Percentiles rank a stretch among this genome's conserved stretches.
These are phyloP conservation scores for Papilio demoleus DNA, from an alignment of 2,888 invertebrate genomes.

Conservation along the genomic window DNA sequence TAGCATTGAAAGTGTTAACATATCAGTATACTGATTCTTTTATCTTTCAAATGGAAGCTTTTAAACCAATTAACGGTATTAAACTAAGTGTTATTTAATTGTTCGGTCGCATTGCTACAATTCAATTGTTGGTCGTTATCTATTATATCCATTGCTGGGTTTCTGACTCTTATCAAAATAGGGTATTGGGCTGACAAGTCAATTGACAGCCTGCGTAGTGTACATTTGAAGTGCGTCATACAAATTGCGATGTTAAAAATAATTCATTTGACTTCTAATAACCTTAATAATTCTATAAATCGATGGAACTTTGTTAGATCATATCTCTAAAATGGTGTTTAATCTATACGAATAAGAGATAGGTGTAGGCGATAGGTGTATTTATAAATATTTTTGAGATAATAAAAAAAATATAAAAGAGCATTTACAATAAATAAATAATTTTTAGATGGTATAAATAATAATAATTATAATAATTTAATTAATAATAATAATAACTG, in stretches of 20 bases:
- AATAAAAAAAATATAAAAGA: too few species aligned
- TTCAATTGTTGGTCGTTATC: conserved; percentile 64
- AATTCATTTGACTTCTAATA: not conserved
- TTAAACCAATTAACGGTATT: conserved; percentile 72
- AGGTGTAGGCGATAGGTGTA: too few species aligned
- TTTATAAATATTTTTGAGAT: too few species aligned
- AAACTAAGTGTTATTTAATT: conserved; percentile 76
- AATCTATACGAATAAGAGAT: too few species aligned
- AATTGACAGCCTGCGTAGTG: conserved; percentile 13
- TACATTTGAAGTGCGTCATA: not conserved
- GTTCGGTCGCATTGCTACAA: conserved; percentile 65
- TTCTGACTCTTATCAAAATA: conserved; percentile 46
- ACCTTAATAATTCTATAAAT: too few species aligned
- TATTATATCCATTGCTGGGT: conserved; percentile 58
- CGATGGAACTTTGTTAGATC: too few species aligned
- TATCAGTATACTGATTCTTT: conserved; percentile 37
- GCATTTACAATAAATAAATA: too few species aligned
- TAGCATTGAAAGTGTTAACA: not conserved
- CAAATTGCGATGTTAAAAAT: not conserved
- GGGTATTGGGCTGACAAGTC: conserved; percentile 32
- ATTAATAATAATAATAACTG: too few species aligned
- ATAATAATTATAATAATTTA: too few species aligned
- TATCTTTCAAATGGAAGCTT: conserved; percentile 61
- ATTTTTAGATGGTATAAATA: too few species aligned
- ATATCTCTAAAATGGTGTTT: too few species aligned